A percentile compares a stretch with the other conserved stretches of the same genome.
Evolutionary conservation across 2,797 vertebrate genomes (phyloP).

Genomic region (Balearica regulorum): DNA sequence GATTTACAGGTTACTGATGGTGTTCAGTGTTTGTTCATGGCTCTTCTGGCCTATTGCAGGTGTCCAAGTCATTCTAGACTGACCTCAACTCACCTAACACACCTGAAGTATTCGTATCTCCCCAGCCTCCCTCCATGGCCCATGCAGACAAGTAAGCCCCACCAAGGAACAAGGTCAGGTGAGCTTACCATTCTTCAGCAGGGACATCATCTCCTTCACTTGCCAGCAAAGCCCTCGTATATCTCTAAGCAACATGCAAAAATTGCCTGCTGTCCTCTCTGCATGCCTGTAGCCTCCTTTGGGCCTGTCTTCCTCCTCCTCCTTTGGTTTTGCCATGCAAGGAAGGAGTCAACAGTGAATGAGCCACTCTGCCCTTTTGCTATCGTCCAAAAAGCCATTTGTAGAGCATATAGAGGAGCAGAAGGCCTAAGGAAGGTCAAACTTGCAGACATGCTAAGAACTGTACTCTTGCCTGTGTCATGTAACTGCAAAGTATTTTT

Average conservation of each 20-base stretch:
- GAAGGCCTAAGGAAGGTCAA: background rate
- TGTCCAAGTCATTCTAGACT: background rate
- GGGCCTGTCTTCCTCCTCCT: background rate
- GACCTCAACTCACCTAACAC: background rate
- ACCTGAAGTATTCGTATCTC: background rate
- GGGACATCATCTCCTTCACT: background rate
- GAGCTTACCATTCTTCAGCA: background rate
- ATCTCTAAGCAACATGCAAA: background rate
- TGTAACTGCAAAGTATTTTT: slow-evolving; percentile 19
- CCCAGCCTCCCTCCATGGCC: background rate
- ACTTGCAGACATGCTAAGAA: background rate
- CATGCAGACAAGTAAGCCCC: background rate
- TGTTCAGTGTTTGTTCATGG: background rate
- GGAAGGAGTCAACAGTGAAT: background rate
- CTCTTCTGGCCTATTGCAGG: background rate
- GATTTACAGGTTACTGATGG: background rate
- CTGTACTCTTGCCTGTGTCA: slow-evolving; percentile 19
- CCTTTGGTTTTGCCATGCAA: background rate
- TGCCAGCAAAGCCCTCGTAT: background rate
- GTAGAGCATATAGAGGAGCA: background rate
- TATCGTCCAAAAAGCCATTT: background rate
- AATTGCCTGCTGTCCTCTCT: background rate
- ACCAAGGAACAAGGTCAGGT: background rate
- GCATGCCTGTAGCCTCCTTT: background rate
- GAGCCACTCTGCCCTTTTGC: background rate